Conservation (phyloP, 2,113 vertebrate genomes). For the rabbit (Oryctolagus cuniculus) region mOryCun1.1 NC_091449.1:24211501-24212000, state of each 20-base stretch:
- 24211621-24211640: neutral
- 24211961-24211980: neutral
- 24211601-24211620: neutral
- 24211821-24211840: neutral
- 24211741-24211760: neutral
- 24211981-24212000: neutral
- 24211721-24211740: neutral
- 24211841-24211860: neutral
- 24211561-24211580: neutral
- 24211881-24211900: neutral
- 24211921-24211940: neutral
- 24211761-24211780: neutral
- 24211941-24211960: neutral
- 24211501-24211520: neutral
- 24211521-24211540: neutral
- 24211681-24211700: neutral
- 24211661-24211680: neutral
- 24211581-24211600: neutral
- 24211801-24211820: neutral
- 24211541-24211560: neutral
- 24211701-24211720: too few species aligned
- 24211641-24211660: neutral
- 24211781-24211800: neutral
- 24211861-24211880: accelerated
- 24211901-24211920: neutral